Base-by-base conservation (phyloP, 2,888 invertebrate genomes). In the Lithophane semibrunnea region DNA sequence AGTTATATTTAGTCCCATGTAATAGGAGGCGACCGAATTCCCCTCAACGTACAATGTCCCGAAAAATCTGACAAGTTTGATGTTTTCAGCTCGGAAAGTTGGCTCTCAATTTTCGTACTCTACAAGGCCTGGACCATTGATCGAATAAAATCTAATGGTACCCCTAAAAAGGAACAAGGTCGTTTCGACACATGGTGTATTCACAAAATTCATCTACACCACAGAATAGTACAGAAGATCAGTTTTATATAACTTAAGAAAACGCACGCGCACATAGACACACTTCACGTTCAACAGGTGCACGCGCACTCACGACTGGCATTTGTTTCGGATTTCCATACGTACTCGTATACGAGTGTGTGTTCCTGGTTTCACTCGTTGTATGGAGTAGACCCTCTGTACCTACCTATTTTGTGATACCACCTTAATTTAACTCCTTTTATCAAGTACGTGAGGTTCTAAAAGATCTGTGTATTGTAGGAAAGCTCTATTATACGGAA, bases 391-490 rank as follows among this genome's bases (percentile, higher is more conserved):
- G 0, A 47, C 9, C 13, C 47, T 74, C n/a, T 37, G 47, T 5
- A 29, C 0, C 5, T 47, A 13, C 47, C 3, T 37, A 21, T 58
- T 37, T 37, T 49, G 29, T 24, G 47, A 75, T 4, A 13, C n/a
- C 21, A 49, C 42, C 42, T 29, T 29, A 44, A 77, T 68, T 87
- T 76, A 10, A 79, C 66, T 73, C 60, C 66, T 79, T 83, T 87
- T 79, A 83, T 78, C 71, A 44, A 73, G 61, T 42, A 67, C 61
- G 72, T 79, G 73, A 75, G 77, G 58, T 83, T 67, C 73, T 77
- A 77, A 83, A 74, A 71, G 76, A 80, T 77, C 70, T 61, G 78
- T 82, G 79, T 82, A 83, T 86, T 75, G 69, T 75, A 64, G 70
- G 47, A 67, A 80, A 80, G 58, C 66, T 64, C 75, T 75, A 79